Evolutionary conservation across 1,140 invertebrate genomes (phyloP).

Genomic region (Drosophila elegans): DNA sequence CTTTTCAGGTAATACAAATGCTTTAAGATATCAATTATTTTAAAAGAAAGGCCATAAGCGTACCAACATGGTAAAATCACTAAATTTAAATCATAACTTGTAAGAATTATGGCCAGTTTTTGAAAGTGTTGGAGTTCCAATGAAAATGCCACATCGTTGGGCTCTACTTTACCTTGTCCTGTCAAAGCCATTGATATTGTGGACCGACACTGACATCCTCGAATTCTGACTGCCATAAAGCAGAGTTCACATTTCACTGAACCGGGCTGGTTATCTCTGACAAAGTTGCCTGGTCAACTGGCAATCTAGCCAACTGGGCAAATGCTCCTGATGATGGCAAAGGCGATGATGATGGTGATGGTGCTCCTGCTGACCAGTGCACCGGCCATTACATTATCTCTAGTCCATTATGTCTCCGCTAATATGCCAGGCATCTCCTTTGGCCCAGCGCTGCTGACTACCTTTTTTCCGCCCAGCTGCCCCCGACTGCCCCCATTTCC

Average conservation of each 20-base stretch:
- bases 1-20: conserved; percentile 19
- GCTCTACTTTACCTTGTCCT: conserved; percentile 27
- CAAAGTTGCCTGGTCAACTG: conserved; percentile 28
- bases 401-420: conserved; percentile 71
- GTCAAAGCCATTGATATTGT: conserved; percentile 56
- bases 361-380: conserved; percentile 39
- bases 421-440: conserved; percentile 70
- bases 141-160: conserved; percentile 28
- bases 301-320: conserved; percentile 13
- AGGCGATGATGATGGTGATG: background rate
- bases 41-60: too few relatives aligned
- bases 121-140: background rate
- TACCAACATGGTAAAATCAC: background rate
- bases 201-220: conserved; percentile 36
- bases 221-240: conserved; percentile 33
- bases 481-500: conserved; percentile 38
- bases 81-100: background rate
- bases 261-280: conserved; percentile 42
- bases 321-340: conserved; percentile 19
- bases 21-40: background rate
- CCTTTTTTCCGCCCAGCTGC: conserved; percentile 48
- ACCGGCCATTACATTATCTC: conserved; percentile 74
- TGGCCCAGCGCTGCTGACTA: conserved; percentile 19
- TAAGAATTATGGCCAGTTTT: too few relatives aligned
- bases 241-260: conserved; percentile 65